Evolutionary conservation across 2,113 vertebrate species (phyloP), one percentile per base, ranked within the genome.

Genomic region (Perccottus glenii): DNA sequence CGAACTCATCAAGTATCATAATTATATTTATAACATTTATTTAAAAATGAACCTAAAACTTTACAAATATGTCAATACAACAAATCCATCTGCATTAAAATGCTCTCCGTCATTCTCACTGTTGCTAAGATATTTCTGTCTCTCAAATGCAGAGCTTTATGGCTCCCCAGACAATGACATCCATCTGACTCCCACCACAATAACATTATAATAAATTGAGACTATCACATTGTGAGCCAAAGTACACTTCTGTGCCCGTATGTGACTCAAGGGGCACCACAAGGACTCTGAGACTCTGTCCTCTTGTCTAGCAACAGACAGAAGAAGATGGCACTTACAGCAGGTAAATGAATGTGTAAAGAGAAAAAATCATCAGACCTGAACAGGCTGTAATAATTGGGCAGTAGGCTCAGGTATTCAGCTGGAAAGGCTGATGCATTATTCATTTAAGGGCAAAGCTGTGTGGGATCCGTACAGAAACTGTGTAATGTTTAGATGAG

Each of bases 181-280:
- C 59, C 49, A 71, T 71, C 59, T 60, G 71, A 78, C 68, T 64
- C 40, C 58, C 45, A 64, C 38, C 43, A 56, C 63, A 68, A 74
- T 60, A 74, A 64, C 64, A 61, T 70, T 69, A 19, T 73, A 70
- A 81, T 78, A 78, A 78, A 81, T 38, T 53, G 64, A 72, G 59
- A 67, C 35, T 55, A 55, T 56, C 53, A 67, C 72, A 70, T 52
- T 58, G 1, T 0, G 46, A 65, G 47, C 42, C 33, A 56, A 56
- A 73, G 50, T 9, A 59, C 67, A 52, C 60, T 58, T 53, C 50
- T 33, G 69, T 1, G 9, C 11, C 44, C n/a, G 10, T 49, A 19
- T 36, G 69, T 0, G 4, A 55, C 70, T 70, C 15, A 8, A 72
- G 56, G 64, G 47, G 46, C 62, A 61, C 4, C 44, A 42, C 11